Evolutionary conservation across 2,113 vertebrate genomes (phyloP), one percentile per base, ranked within the genome.

Genomic region (Odontophorus gujanensis): DNA sequence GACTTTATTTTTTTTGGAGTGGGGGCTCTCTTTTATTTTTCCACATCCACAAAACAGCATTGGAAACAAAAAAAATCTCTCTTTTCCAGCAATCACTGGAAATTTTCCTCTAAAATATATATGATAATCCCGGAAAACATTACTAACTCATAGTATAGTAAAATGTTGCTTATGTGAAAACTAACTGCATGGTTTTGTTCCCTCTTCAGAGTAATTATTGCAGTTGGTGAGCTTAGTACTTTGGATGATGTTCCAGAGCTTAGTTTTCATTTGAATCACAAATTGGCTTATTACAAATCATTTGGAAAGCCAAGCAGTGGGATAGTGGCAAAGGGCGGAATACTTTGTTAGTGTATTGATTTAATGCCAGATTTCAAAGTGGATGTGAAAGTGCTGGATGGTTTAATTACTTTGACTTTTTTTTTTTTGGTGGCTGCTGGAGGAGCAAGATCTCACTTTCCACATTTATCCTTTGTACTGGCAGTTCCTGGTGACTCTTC

Each of bases 381-480:
- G 76, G 68, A 83, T 87, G 79, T 90, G 38, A 94, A 93, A 96
- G 87, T 87, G 68, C 91, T 96, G 85, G 91, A 86, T 91, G 84
- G 75, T 90, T 88, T 92, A 89, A 85, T 96, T 96, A 93, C 92
- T 95, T 77, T 63, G 77, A 80, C 47, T 69, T 82, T 90, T 73
- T 69, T 45, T 62, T 78, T 90, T 95, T 95, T 96, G 53, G 82
- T 96, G 93, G 89, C 93, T 87, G 55, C 73, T 95, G 53, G 47
- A 80, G 72, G 71, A 90, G 74, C 94, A 81, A 96, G 95, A 89
- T 95, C 95, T 95, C 94, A 96, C 96, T 97, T 97, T 97, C 97
- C 96, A 91, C 90, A 82, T 55, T 87, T 95, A 83, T 89, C 61
- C 88, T 91, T 92, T 95, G 91, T 96, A 94, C 94, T 97, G 97